phyloP scores from a whole-genome alignment of 2,113 vertebrate genomes.

The Lagopus leucura region DNA sequence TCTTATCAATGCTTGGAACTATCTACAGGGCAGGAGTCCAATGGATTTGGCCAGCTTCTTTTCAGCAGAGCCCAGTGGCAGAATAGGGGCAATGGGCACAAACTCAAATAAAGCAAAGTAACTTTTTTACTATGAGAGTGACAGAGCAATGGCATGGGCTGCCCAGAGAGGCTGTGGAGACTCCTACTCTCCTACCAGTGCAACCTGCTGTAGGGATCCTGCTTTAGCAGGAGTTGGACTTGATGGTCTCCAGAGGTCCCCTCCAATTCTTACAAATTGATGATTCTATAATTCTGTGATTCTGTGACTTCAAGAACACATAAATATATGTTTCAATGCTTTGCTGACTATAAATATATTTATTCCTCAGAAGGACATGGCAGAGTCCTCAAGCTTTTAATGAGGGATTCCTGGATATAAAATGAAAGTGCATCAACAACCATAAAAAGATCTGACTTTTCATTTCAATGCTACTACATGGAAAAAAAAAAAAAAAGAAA shows the following conservation, averaged over 20 bases:
- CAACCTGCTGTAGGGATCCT: no score
- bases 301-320: neutral
- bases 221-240: no score
- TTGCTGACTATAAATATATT: neutral
- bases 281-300: no score
- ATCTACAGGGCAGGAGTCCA: no score
- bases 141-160: no score
- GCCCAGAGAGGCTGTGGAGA: no score
- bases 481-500: no score
- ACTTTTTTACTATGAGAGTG: no score
- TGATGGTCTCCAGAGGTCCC: no score
- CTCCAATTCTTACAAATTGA: no score
- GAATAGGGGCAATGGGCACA: neutral
- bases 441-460: constrained; percentile 8
- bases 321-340: neutral
- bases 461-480: constrained; percentile 3
- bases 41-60: neutral
- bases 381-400: neutral
- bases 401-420: neutral
- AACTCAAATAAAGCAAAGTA: neutral
- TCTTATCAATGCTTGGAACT: no score
- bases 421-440: neutral
- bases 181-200: no score
- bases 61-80: neutral
- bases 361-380: neutral